A percentile compares a stretch with the other conserved stretches of the same genome.
Evolutionary conservation across 2,797 vertebrate species (phyloP).

Genomic region (Liasis olivaceus): DNA sequence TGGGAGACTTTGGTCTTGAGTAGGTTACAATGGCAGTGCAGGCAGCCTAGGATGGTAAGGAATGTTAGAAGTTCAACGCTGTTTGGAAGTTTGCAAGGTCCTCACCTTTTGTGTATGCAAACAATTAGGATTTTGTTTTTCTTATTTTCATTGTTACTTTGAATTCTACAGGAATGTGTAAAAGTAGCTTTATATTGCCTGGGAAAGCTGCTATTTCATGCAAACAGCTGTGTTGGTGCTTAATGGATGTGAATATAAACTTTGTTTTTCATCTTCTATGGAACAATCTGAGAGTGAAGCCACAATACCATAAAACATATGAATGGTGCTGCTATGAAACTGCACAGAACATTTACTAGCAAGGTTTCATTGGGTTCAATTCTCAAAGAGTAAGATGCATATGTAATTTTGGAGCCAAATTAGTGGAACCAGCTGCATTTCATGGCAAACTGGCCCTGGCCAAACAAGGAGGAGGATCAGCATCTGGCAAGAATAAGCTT

Average conservation of each 20-base stretch:
- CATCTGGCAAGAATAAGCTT: neutral
- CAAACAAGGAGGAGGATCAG: neutral
- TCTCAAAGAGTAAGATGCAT: conserved; percentile 13
- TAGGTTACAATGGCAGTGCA: neutral
- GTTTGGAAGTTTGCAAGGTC: neutral
- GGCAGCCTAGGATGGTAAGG: neutral
- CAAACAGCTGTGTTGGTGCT: conserved; percentile 10
- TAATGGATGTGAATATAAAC: conserved; percentile 40
- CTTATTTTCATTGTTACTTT: neutral
- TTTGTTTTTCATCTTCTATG: conserved; percentile 54
- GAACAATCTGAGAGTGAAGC: conserved; percentile 42
- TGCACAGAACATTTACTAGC: conserved; percentile 15
- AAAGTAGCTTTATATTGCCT: conserved; percentile 26
- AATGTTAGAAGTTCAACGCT: neutral
- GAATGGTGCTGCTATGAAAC: conserved; percentile 51
- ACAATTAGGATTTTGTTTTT: neutral
- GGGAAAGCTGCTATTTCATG: conserved; percentile 25
- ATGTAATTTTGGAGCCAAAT: neutral
- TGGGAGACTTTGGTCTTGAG: neutral
- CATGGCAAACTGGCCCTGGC: neutral
- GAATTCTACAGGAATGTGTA: conserved; percentile 21
- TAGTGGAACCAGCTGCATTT: conserved; percentile 26
- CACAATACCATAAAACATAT: conserved; percentile 42
- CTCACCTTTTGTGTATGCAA: neutral
- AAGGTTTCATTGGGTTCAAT: neutral